These are phyloP conservation scores for Gorsachius magnificus DNA, from an alignment of 2,797 vertebrate species.

Conservation along the genomic window DNA sequence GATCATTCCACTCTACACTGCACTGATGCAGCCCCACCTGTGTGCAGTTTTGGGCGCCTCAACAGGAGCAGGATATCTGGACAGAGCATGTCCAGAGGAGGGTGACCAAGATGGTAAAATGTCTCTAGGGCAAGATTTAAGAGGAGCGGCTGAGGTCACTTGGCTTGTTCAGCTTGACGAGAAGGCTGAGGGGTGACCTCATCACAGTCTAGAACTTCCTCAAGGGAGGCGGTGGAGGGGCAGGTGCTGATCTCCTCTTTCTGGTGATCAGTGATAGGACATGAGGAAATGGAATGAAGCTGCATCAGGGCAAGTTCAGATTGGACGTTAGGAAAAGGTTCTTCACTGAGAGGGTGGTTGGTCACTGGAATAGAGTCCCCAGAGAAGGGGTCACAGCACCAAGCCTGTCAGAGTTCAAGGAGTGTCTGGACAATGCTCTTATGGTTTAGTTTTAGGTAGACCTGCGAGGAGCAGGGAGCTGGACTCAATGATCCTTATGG, in stretches of 20 bases:
- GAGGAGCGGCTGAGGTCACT: not conserved
- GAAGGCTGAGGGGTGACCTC: not conserved
- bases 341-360: not conserved
- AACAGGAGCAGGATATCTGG: not conserved
- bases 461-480: not conserved
- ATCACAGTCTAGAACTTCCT: not conserved
- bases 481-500: not conserved
- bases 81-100: not conserved
- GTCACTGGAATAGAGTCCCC: not conserved
- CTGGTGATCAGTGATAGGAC: not conserved
- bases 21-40: not conserved
- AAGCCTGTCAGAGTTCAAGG: not conserved
- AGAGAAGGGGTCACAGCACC: not conserved
- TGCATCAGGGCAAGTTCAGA: not conserved
- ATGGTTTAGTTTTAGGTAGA: not conserved
- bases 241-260: not conserved
- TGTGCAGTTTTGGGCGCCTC: not conserved
- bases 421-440: not conserved
- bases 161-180: not conserved
- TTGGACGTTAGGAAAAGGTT: not conserved
- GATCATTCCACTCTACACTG: not conserved
- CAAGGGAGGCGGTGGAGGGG: accelerated
- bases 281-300: not conserved
- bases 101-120: not conserved
- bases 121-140: not conserved